Conservation (phyloP, 1,140 invertebrate genomes). For the Aphaenogaster floridana region DNA sequence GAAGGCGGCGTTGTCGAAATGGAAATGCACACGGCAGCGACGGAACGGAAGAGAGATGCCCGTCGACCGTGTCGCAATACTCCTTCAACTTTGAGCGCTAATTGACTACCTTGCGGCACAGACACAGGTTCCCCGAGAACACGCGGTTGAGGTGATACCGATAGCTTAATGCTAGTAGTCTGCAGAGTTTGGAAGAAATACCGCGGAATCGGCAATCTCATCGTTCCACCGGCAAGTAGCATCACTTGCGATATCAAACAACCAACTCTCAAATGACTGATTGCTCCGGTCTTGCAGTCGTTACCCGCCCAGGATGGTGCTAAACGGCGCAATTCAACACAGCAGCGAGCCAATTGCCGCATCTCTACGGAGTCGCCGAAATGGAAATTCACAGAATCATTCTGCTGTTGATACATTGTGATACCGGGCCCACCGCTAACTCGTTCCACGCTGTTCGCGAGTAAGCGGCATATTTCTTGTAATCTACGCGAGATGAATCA, state of each 20-base stretch:
- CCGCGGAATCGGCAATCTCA: slow-evolving; percentile 91
- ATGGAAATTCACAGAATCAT: slow-evolving; percentile 82
- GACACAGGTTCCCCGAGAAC: slow-evolving; percentile 92
- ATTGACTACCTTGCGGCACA: slow-evolving; percentile 91
- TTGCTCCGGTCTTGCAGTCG: slow-evolving; percentile 83
- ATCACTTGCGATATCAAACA: slow-evolving; percentile 90
- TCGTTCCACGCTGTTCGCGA: slow-evolving; percentile 92
- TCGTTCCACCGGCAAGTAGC: slow-evolving; percentile 89
- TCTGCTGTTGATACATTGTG: slow-evolving; percentile 85
- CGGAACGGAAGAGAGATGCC: slow-evolving; percentile 90
- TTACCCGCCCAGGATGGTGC: slow-evolving; percentile 81
- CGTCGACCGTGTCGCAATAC: slow-evolving; percentile 92
- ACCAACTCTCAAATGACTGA: slow-evolving; percentile 87
- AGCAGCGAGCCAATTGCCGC: slow-evolving; percentile 86
- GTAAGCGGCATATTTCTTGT: slow-evolving; percentile 92
- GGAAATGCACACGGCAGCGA: slow-evolving; percentile 91
- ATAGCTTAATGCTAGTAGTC: slow-evolving; percentile 93
- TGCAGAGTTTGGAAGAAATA: slow-evolving; percentile 96
- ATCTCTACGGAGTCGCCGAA: slow-evolving; percentile 87
- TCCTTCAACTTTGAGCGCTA: slow-evolving; percentile 95
- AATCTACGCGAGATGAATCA: slow-evolving; percentile 86
- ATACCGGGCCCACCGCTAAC: slow-evolving; percentile 87
- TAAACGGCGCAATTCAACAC: slow-evolving; percentile 87
- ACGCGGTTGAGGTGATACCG: slow-evolving; percentile 94
- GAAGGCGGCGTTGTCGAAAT: slow-evolving; percentile 90